phyloP scores from a whole-genome alignment of 1,140 invertebrate species.

The Pseudomyrmex cubaensis region DNA sequence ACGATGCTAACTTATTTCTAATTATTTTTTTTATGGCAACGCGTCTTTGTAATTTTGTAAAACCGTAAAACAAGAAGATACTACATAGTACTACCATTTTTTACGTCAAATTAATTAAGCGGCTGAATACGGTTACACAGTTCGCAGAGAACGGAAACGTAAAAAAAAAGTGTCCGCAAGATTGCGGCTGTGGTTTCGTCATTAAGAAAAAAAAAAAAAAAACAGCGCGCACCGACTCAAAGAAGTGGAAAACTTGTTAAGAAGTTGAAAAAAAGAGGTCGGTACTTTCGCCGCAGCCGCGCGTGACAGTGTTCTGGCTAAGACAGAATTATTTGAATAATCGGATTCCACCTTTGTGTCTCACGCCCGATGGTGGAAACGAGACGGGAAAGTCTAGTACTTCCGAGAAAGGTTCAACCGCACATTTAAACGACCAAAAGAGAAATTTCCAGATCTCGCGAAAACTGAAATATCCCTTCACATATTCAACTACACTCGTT shows the following conservation, averaged over 20 bases:
- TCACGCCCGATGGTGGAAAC: conserved; percentile 21
- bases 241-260: conserved; percentile 43
- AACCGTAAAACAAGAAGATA: background rate
- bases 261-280: conserved; percentile 34
- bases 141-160: background rate
- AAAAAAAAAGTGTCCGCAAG: background rate
- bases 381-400: conserved; percentile 16
- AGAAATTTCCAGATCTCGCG: conserved; percentile 1
- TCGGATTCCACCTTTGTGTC: conserved; percentile 48
- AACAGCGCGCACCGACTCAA: background rate
- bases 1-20: background rate
- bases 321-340: conserved; percentile 61
- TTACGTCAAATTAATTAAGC: conserved; percentile 31
- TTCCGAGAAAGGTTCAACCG: background rate
- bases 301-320: background rate
- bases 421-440: conserved; percentile 19
- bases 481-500: background rate
- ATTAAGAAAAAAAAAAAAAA: conserved; percentile 49
- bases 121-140: background rate
- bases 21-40: background rate
- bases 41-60: no score
- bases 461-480: background rate
- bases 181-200: conserved; percentile 29
- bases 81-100: background rate
- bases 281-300: background rate